Conservation (phyloP, 2,113 vertebrate species). For the Synodontis membranacea region DNA sequence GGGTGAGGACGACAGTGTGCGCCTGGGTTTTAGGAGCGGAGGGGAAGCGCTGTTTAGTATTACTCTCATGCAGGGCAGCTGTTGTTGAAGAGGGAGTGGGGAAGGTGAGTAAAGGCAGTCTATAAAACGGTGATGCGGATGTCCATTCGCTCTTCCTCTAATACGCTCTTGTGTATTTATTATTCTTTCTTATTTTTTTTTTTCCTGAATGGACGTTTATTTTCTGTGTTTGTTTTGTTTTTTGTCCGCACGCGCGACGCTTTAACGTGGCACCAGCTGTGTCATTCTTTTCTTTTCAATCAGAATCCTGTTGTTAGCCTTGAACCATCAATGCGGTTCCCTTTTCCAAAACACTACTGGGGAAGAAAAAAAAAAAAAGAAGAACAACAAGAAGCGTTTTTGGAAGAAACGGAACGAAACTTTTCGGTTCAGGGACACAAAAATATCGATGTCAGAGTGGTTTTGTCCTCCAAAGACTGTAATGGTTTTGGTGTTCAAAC, state of each 20-base stretch:
- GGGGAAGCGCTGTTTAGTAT: constrained; percentile 27
- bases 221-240: too few relatives aligned
- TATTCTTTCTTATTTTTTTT: background rate
- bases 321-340: background rate
- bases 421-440: background rate
- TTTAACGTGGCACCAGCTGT: background rate
- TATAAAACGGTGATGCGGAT: background rate
- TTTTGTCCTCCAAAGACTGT: background rate
- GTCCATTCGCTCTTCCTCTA: too few relatives aligned
- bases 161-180: background rate
- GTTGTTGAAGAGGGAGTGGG: constrained; percentile 13
- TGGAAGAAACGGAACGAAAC: background rate
- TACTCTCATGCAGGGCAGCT: constrained; percentile 33
- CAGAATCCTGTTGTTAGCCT: constrained; percentile 18
- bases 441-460: background rate
- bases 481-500: background rate
- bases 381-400: background rate
- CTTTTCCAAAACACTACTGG: background rate
- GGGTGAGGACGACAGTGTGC: background rate
- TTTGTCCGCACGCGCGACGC: background rate
- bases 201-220: fast-evolving
- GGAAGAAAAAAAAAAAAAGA: background rate
- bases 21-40: background rate
- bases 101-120: constrained; percentile 31
- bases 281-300: constrained; percentile 8